Conservation (phyloP, 1,140 invertebrate species). For the Conus ventricosus region DNA sequence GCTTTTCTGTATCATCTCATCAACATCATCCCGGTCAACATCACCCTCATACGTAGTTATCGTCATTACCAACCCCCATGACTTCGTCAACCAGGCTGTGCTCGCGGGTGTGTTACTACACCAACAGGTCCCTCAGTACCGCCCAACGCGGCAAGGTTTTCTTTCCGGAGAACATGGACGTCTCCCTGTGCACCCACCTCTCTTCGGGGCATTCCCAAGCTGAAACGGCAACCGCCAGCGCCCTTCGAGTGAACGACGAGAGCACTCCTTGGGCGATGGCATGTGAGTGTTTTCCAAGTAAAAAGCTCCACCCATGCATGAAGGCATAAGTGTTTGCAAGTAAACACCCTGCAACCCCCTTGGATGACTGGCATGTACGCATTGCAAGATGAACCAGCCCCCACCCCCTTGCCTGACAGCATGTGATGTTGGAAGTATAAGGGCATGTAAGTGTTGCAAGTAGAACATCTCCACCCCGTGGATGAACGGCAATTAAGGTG, state of each 20-base stretch:
- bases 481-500: too few species aligned
- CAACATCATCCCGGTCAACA: background rate
- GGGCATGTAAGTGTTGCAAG: too few species aligned
- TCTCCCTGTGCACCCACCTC: conserved; percentile 87
- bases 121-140: conserved; percentile 67
- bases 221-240: conserved; percentile 76
- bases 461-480: too few species aligned
- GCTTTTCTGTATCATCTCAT: background rate
- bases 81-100: background rate
- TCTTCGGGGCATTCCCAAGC: conserved; percentile 85
- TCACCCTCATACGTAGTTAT: background rate
- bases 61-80: background rate
- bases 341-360: too few species aligned
- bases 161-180: conserved; percentile 82
- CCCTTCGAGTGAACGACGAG: conserved; percentile 65
- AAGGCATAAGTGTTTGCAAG: too few species aligned
- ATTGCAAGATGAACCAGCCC: too few species aligned
- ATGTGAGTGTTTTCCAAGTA: background rate
- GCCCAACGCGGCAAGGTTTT: conserved; percentile 69
- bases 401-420: too few species aligned
- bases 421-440: too few species aligned
- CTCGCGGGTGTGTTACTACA: conserved; percentile 64
- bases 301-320: too few species aligned
- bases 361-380: too few species aligned
- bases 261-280: background rate